phyloP scores from a whole-genome alignment of 2,888 invertebrate species.

The Tricholauxania praeusta region DNA sequence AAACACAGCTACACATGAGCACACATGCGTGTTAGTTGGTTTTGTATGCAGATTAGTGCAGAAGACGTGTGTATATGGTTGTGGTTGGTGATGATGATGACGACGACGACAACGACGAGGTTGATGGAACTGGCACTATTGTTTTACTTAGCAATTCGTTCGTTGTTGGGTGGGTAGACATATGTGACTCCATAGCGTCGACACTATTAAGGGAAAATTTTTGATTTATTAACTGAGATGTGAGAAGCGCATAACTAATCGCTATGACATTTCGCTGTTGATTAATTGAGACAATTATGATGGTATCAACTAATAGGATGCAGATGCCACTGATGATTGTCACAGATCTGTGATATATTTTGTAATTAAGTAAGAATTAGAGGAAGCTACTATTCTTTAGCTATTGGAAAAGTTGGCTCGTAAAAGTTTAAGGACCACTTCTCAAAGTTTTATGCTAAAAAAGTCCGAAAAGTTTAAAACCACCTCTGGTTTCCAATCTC shows the following conservation, averaged over 20 bases:
- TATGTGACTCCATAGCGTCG: conserved; percentile 16
- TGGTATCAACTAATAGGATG: conserved; percentile 31
- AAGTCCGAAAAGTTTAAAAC: too few species aligned
- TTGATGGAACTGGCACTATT: conserved; percentile 7
- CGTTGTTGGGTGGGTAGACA: conserved; percentile 30
- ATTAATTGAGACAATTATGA: conserved; percentile 40
- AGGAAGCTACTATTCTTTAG: too few species aligned
- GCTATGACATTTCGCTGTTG: conserved; percentile 35
- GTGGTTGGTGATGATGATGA: conserved; percentile 1
- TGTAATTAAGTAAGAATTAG: too few species aligned
- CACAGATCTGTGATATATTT: not conserved
- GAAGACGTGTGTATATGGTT: conserved; percentile 19
- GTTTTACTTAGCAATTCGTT: not conserved
- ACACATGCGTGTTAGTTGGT: conserved; percentile 7
- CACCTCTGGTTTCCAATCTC: too few species aligned
- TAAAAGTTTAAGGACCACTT: too few species aligned
- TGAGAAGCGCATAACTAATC: conserved; percentile 36
- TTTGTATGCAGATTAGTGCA: conserved; percentile 34
- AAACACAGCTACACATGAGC: not conserved
- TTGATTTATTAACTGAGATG: conserved; percentile 36
- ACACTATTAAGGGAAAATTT: not conserved
- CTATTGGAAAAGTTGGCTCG: too few species aligned
- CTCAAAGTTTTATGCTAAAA: too few species aligned
- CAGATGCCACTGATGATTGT: conserved; percentile 26
- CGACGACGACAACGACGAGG: not conserved